phyloP scores from a whole-genome alignment of 2,797 vertebrate genomes.

The Sternarchorhynchus goeldii region DNA sequence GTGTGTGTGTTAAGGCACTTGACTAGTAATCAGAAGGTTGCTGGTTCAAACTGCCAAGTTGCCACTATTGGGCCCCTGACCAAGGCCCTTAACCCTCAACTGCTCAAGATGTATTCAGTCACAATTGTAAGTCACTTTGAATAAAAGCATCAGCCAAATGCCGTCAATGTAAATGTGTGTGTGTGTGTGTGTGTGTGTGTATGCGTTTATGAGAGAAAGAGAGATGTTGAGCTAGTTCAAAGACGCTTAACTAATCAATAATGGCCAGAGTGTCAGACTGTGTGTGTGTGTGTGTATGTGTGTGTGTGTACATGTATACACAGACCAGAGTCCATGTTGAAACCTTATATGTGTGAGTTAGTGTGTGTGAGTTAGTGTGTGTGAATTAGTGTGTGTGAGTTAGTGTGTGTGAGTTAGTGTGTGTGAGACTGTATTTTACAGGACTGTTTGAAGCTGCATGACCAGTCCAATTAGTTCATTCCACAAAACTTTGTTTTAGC shows the following conservation, averaged over 20 bases:
- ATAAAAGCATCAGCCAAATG: no score
- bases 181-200: conserved; percentile 3
- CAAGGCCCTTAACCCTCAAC: no score
- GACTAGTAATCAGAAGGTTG: no score
- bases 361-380: neutral
- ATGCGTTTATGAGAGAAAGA: neutral
- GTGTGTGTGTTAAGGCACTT: conserved; percentile 10
- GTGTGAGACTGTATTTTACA: neutral
- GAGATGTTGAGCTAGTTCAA: neutral
- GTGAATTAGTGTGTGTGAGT: neutral
- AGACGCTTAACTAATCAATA: neutral
- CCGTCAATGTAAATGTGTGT: neutral
- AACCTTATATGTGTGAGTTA: neutral
- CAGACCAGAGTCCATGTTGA: neutral
- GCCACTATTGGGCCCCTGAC: no score
- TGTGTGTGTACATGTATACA: no score
- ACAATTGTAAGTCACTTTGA: no score
- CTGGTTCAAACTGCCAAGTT: no score
- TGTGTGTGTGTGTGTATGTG: neutral
- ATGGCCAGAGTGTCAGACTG: neutral
- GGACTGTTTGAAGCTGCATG: conserved; percentile 6
- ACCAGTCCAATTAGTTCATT: conserved; percentile 45
- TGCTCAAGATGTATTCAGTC: no score
- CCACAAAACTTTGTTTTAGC: conserved; percentile 32
- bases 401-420: neutral